These are phyloP conservation scores for Cheilosia scutellata DNA, from an alignment of 2,888 invertebrate genomes.

Conservation along the genomic window DNA sequence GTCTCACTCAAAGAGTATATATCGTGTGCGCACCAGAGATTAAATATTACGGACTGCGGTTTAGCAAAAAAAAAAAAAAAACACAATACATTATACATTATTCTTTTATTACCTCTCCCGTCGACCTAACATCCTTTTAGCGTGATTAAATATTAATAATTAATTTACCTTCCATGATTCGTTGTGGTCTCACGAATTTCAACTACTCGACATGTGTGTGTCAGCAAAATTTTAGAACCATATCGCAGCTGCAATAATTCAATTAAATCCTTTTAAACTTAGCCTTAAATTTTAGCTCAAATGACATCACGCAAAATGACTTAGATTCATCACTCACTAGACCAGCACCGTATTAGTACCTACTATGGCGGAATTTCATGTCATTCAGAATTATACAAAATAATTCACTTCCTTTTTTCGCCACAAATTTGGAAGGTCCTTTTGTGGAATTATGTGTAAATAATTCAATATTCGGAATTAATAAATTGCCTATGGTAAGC, in stretches of 20 bases:
- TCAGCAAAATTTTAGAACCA: background rate
- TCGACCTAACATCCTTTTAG: conserved; percentile 20
- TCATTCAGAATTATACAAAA: background rate
- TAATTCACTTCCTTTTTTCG: background rate
- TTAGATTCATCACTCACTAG: background rate
- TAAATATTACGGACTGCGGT: too few species aligned
- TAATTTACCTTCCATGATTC: conserved; percentile 15
- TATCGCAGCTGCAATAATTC: background rate
- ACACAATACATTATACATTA: background rate
- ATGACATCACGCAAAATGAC: background rate
- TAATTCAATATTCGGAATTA: conserved; percentile 18
- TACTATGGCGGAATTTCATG: background rate
- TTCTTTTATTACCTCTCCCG: background rate
- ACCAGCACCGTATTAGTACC: background rate
- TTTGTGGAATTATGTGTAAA: background rate
- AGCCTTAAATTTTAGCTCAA: background rate
- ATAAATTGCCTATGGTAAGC: conserved; percentile 28
- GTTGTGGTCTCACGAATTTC: background rate
- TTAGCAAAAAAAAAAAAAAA: too few species aligned
- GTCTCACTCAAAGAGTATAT: too few species aligned
- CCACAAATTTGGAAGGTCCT: background rate
- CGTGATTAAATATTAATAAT: conserved; percentile 27
- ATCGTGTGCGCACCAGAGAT: too few species aligned
- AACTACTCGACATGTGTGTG: background rate
- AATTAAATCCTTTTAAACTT: background rate